A percentile compares a stretch with the other conserved stretches of the same genome.
These are phyloP conservation scores for Bovichtus variegatus DNA, from an alignment of 2,797 vertebrate genomes.

Conservation along the genomic window DNA sequence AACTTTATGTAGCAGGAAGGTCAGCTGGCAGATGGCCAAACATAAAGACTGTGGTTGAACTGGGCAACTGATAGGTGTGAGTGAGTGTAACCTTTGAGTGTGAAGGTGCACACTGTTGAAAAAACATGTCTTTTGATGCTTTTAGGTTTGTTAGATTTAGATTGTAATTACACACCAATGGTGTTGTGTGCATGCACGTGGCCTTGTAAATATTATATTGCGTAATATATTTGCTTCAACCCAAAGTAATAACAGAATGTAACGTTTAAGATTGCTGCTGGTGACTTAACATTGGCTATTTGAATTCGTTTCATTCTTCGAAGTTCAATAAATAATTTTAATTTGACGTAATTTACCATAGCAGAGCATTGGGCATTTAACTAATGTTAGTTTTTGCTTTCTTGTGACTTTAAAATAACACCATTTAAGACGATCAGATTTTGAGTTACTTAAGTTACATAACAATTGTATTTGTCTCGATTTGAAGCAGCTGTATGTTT, in stretches of 20 bases:
- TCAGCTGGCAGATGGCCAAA: background rate
- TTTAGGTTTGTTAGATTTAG: background rate
- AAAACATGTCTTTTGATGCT: background rate
- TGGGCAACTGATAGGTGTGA: background rate
- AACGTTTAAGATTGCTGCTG: background rate
- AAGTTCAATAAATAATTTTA: background rate
- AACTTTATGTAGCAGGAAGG: background rate
- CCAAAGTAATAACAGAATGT: too few species aligned
- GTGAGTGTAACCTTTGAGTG: background rate
- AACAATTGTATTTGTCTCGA: background rate
- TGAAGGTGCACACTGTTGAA: background rate
- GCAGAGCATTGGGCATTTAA: background rate
- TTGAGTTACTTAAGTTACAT: background rate
- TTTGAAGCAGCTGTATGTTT: background rate
- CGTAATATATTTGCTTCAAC: background rate
- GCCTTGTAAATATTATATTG: background rate
- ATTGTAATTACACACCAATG: background rate
- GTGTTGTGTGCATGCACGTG: background rate
- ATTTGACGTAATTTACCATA: background rate
- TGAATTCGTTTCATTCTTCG: background rate
- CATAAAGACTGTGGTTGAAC: background rate
- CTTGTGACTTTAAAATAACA: constrained; percentile 7
- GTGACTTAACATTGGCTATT: background rate
- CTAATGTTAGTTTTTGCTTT: too few species aligned
- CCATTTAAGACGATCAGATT: background rate